Evolutionary conservation across 1,140 invertebrate genomes (phyloP).

Genomic region (Pogonomyrmex californicus): DNA sequence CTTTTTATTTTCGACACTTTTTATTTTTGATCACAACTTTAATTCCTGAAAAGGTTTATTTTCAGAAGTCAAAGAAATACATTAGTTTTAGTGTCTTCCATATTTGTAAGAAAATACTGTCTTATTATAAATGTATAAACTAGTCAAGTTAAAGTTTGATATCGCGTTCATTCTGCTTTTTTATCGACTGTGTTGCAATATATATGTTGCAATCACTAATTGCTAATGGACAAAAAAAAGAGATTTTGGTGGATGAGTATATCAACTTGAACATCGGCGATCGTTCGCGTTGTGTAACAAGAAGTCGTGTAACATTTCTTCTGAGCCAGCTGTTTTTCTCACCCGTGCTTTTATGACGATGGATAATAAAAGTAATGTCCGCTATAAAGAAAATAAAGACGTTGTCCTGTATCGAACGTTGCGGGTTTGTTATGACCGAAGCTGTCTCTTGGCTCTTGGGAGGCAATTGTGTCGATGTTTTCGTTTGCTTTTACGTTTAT

Average conservation of each 20-base stretch:
- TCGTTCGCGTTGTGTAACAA: neutral
- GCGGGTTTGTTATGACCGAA: slow-evolving; percentile 54
- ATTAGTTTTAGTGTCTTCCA: neutral
- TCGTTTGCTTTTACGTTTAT: slow-evolving; percentile 78
- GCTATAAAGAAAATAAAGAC: slow-evolving; percentile 77
- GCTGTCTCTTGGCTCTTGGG: slow-evolving; percentile 56
- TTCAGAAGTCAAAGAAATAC: neutral
- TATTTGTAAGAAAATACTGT: neutral
- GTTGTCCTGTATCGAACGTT: slow-evolving; percentile 68
- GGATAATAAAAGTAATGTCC: slow-evolving; percentile 81
- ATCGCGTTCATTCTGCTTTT: slow-evolving; percentile 3
- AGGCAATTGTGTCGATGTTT: slow-evolving; percentile 75
- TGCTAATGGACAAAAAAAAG: neutral
- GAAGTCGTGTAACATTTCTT: slow-evolving; percentile 35
- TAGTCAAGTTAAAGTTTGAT: slow-evolving; percentile 20
- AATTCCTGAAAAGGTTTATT: neutral
- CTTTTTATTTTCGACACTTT: neutral
- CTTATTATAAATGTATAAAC: neutral
- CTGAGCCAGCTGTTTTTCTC: slow-evolving; percentile 61
- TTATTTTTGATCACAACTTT: neutral
- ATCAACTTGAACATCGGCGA: slow-evolving; percentile 26
- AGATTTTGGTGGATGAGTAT: neutral
- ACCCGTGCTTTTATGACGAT: slow-evolving; percentile 56
- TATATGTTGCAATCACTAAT: slow-evolving; percentile 36
- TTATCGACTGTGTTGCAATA: slow-evolving; percentile 3